Conservation (phyloP, 2,888 invertebrate genomes). For the Mesorhabditis sp. region DNA sequence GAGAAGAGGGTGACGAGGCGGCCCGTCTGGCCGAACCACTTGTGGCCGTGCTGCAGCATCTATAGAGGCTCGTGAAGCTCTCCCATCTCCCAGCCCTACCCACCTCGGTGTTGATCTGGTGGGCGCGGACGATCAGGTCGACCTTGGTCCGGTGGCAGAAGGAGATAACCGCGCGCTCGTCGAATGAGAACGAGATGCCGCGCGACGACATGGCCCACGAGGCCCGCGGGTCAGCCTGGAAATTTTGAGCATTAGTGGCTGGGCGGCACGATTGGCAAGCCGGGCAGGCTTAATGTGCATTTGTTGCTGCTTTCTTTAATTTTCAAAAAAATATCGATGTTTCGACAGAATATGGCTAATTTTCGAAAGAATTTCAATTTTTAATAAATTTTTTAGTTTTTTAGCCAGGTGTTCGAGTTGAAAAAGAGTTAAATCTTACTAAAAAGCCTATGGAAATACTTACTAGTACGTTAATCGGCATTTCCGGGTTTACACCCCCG, state of each 20-base stretch:
- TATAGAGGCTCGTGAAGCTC: slow-evolving; percentile 13
- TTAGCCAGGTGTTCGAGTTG: too few species aligned
- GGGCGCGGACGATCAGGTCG: slow-evolving; percentile 64
- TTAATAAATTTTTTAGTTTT: too few species aligned
- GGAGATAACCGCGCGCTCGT: slow-evolving; percentile 63
- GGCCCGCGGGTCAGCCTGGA: neutral
- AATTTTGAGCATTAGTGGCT: neutral
- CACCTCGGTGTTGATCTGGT: slow-evolving; percentile 60
- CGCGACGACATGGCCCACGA: slow-evolving; percentile 52
- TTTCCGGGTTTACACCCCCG: too few species aligned
- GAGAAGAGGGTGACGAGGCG: slow-evolving; percentile 44
- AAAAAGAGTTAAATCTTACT: too few species aligned
- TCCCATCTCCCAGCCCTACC: neutral
- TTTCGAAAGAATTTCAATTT: too few species aligned
- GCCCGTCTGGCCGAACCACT: slow-evolving; percentile 33
- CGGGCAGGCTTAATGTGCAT: too few species aligned
- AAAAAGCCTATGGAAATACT: too few species aligned
- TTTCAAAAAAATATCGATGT: slow-evolving; percentile 9
- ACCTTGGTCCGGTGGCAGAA: slow-evolving; percentile 63
- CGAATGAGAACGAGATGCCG: slow-evolving; percentile 65
- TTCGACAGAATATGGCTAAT: neutral
- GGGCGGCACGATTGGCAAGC: too few species aligned
- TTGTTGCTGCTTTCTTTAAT: neutral
- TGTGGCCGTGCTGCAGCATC: slow-evolving; percentile 39
- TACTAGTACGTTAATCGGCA: too few species aligned